Base-by-base conservation (phyloP, 1,140 invertebrate species). In the Drosophila serrata region DNA sequence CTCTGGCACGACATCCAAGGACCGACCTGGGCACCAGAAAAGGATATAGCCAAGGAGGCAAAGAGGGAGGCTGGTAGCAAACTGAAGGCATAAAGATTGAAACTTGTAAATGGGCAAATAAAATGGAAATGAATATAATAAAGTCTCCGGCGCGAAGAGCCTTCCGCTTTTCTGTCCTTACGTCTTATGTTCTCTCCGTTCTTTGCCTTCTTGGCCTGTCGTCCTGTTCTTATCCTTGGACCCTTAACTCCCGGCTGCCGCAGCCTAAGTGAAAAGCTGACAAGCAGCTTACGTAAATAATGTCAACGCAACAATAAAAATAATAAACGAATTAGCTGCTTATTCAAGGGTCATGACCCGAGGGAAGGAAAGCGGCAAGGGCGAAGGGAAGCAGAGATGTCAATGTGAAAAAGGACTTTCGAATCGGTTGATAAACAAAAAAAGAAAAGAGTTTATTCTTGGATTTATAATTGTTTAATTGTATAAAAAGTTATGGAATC, bases 221-320 rank as follows among this genome's bases (percentile, higher is more conserved):
- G 4, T 4, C 39, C 9, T 3, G 17, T 35, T 48, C 43, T 65
- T 43, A 55, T 55, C 51, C 51, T 55, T 55, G 33, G 33, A n/a
- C 49, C 49, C 49, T 35, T 51, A 33, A 27, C 58, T 53, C 45
- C 46, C 31, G 27, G 13, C 35, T 31, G 40, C 31, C 11, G 42
- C 51, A 6, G 43, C 46, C 51, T 70, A 81, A 85, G 82, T 85
- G 82, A 86, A 85, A 86, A 88, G 81, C 84, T 88, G 84, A 88
- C 84, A 90, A 88, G 84, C 87, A 85, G 85, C 85, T 88, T 88
- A 90, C 81, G 86, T 90, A 90, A 88, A 88, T 88, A 88, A 88
- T 88, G 85, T 88, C 85, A 88, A 85, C 81, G 85, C 78, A 90
- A 88, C 85, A 88, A 88, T 88, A 88, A 88, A 90, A 88, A 90